phyloP scores from a whole-genome alignment of 2,797 vertebrate species.

The Cryptoprocta ferox region DNA sequence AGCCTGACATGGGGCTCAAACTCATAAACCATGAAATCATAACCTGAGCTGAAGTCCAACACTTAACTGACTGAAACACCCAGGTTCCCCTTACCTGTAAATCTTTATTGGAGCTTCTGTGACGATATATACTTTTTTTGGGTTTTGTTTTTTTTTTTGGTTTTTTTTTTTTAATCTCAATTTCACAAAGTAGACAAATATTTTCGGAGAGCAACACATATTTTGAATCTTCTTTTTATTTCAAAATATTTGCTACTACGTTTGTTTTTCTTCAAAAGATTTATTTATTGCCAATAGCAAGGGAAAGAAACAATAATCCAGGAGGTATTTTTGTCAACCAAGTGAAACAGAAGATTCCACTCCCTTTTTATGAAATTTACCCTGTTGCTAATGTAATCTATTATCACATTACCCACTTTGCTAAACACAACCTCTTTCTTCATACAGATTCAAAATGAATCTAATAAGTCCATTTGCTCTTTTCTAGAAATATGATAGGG shows the following conservation, averaged over 20 bases:
- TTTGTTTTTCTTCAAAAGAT: background rate
- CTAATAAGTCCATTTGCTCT: background rate
- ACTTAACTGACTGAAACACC: no score
- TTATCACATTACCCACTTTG: background rate
- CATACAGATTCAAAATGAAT: background rate
- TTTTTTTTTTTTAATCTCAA: background rate
- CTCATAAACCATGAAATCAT: no score
- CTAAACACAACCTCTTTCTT: background rate
- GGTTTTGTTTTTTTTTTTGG: rapidly evolving
- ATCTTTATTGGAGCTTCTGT: background rate
- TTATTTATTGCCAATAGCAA: background rate
- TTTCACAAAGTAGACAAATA: background rate
- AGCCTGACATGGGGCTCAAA: no score
- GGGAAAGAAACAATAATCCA: background rate
- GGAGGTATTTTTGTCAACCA: background rate
- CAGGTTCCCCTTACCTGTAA: background rate
- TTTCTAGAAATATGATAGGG: background rate
- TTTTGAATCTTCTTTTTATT: background rate
- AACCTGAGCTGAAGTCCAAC: no score
- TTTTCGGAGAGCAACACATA: background rate
- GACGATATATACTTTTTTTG: background rate
- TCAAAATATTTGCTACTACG: background rate
- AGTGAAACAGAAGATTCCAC: background rate
- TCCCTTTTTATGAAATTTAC: background rate
- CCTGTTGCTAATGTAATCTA: background rate